Evolutionary conservation across 2,113 vertebrate species (phyloP), one percentile per base, ranked within the genome.

Genomic region (Tragelaphus imberbis): DNA sequence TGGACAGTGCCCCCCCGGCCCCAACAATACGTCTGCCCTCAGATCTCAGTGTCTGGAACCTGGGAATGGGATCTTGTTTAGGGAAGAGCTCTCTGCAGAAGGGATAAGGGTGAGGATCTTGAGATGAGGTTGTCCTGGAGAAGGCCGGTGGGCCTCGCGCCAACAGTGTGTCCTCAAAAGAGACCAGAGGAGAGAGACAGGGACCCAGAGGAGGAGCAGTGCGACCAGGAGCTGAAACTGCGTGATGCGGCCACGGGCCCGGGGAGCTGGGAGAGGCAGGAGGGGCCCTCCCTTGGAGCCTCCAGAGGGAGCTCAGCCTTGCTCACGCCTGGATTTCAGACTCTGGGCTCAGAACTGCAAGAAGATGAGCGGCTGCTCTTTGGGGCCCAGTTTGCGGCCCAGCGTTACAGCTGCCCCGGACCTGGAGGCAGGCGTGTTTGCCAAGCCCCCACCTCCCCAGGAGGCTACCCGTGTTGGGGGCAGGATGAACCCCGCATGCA

Each of bases 161-260:
- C n/a, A 9, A 28, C 1, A 17, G 14, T 0, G 0, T 15, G 27
- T 23, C 68, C 36, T 77, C 15, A 2, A 10, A 9, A 7, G 12
- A 59, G 28, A 33, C 28, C 1, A 8, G 23, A 58, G 68, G 23
- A 5, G 68, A 44, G 88, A 58, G 19, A 47, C 16, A 7, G 12
- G 3, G 55, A 25, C 88, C 16, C 63, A 4, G 51, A 21, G 65
- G 16, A 75, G 16, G 36, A 6, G n/a, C 87, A 25, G 16, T 9
- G 51, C 0, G 6, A 4, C 84, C 36, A 21, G 19, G 28, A n/a
- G 55, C 71, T 59, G 88, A 49, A 68, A 3, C 81, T 14, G 49
- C 0, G n/a, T 36, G 10, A 36, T 1, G 33, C 0, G 33, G 21
- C 61, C 33, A 1, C 14, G 3, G 13, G 86, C 63, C 44, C 1